Conservation (phyloP, 2,888 invertebrate genomes). For the Nycteola revayana region DNA sequence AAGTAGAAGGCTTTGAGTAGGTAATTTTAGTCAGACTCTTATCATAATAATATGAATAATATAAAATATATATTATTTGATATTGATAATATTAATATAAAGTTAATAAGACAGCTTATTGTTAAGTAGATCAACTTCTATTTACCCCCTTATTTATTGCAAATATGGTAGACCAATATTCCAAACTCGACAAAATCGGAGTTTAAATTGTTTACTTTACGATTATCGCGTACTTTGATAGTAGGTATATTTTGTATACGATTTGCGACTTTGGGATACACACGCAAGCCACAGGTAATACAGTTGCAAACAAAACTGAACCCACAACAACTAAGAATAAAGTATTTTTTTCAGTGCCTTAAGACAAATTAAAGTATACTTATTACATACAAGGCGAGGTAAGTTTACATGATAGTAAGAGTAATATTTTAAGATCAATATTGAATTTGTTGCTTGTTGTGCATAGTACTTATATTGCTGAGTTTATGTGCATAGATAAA, state of each 20-base stretch:
- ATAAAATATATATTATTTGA: no score
- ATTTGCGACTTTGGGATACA: slow-evolving; percentile 55
- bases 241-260: slow-evolving; percentile 73
- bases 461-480: slow-evolving; percentile 32
- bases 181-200: slow-evolving; percentile 66
- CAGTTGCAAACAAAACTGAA: slow-evolving; percentile 20
- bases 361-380: slow-evolving; percentile 19
- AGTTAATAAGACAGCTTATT: no score
- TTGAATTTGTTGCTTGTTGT: slow-evolving; percentile 42
- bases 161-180: slow-evolving; percentile 48
- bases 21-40: no score
- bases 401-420: slow-evolving; percentile 52
- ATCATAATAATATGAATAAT: no score
- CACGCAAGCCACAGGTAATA: slow-evolving; percentile 49
- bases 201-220: slow-evolving; percentile 73
- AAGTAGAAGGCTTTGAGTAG: no score
- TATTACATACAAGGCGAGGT: slow-evolving; percentile 44
- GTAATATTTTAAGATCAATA: slow-evolving; percentile 56
- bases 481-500: slow-evolving; percentile 34
- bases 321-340: slow-evolving; percentile 10
- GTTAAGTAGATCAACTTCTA: slow-evolving; percentile 6
- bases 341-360: slow-evolving; percentile 12
- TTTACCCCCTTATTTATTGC: slow-evolving; percentile 40
- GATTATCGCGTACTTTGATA: slow-evolving; percentile 68
- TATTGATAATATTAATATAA: no score